These are phyloP conservation scores for Melipona bicolor DNA, from an alignment of 2,888 invertebrate species.

Conservation along the genomic window DNA sequence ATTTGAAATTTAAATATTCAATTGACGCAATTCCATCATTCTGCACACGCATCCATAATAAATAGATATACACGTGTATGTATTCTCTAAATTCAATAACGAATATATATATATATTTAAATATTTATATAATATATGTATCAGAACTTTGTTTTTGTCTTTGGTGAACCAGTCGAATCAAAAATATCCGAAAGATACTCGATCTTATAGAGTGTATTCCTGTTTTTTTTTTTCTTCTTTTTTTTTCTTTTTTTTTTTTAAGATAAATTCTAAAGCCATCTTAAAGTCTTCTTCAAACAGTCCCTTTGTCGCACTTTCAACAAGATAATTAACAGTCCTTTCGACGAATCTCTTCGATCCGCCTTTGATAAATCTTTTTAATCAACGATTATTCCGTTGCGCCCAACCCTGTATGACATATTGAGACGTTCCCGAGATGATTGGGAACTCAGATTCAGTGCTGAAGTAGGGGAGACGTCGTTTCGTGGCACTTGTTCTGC, in stretches of 20 bases:
- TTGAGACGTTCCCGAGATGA: not conserved
- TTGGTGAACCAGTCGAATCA: conserved; percentile 68
- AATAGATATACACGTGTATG: conserved; percentile 17
- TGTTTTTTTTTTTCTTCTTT: too few species aligned
- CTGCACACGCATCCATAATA: not conserved
- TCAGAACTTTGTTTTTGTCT: conserved; percentile 72
- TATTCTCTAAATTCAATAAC: conserved; percentile 54
- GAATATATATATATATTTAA: conserved; percentile 41
- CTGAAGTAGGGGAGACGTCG: not conserved
- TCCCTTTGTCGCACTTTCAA: not conserved
- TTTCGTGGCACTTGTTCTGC: not conserved
- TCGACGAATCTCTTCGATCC: not conserved
- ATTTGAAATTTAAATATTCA: not conserved
- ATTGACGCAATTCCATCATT: not conserved
- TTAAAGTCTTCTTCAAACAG: not conserved
- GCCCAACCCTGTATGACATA: conserved; percentile 50
- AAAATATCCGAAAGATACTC: conserved; percentile 68
- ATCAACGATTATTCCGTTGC: conserved; percentile 59
- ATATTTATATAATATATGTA: conserved; percentile 55
- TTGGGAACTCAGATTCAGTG: not conserved
- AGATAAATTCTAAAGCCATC: conserved; percentile 2
- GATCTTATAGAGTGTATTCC: conserved; percentile 38
- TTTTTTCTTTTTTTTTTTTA: conserved; percentile 9
- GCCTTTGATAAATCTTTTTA: conserved; percentile 28
- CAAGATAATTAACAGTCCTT: conserved; percentile 10